Conservation (phyloP, 2,888 invertebrate genomes). For the Disparrhopalites patrizii region DNA sequence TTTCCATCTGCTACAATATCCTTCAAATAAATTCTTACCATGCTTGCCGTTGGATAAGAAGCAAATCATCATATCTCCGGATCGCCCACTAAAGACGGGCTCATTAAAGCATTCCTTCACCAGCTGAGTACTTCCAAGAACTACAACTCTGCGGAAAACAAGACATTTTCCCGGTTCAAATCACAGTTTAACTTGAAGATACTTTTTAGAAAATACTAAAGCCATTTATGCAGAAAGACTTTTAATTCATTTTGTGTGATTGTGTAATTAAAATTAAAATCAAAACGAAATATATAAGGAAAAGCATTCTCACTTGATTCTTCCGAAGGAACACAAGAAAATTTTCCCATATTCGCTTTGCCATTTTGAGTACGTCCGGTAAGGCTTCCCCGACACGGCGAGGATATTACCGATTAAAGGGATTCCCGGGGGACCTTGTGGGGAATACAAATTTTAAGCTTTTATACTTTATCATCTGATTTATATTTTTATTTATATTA, state of each 20-base stretch:
- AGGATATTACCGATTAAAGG: background rate
- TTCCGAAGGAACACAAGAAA: background rate
- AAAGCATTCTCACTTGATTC: background rate
- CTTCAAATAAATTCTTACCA: slow-evolving; percentile 8
- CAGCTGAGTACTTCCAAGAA: background rate
- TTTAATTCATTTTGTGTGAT: background rate
- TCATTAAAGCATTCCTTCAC: slow-evolving; percentile 10
- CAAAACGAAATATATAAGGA: background rate
- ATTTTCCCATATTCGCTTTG: background rate
- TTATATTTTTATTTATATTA: background rate
- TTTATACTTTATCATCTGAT: background rate
- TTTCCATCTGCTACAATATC: no score
- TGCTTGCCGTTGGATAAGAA: background rate
- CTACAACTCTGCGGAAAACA: background rate
- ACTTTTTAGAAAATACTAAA: background rate
- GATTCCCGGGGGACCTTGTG: background rate
- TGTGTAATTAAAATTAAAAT: background rate
- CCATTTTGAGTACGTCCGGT: slow-evolving; percentile 10
- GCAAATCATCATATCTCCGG: background rate
- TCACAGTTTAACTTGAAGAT: background rate
- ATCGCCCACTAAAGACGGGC: slow-evolving; percentile 5
- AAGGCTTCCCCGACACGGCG: background rate
- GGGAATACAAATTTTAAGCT: background rate
- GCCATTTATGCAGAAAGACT: background rate
- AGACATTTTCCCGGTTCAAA: background rate